A percentile compares a stretch with the other conserved stretches of the same genome.
These are phyloP conservation scores for Entomyzon cyanotis DNA, from an alignment of 2,113 vertebrate species.

Conservation along the genomic window DNA sequence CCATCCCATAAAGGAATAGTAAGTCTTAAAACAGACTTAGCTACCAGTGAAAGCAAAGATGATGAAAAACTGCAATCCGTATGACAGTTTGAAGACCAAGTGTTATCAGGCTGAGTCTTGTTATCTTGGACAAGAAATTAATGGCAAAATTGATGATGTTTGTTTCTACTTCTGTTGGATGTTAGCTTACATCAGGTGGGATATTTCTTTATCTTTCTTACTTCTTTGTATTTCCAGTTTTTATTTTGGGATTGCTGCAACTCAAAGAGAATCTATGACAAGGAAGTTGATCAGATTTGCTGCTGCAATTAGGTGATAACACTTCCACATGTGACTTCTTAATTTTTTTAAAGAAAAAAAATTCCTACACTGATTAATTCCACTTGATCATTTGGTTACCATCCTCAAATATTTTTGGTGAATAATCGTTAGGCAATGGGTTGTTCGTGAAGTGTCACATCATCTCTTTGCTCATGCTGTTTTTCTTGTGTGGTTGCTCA, in stretches of 20 bases:
- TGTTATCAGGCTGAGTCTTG: not conserved
- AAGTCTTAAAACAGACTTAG: not conserved
- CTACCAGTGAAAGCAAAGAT: not conserved
- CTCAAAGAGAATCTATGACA: accelerated
- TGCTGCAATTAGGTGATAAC: not conserved
- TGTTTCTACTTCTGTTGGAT: not conserved
- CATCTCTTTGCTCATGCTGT: not conserved
- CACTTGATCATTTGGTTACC: not conserved
- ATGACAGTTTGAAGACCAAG: not conserved
- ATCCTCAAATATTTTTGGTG: not conserved
- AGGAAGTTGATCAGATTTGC: not conserved
- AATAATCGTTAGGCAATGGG: not conserved
- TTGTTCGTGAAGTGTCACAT: not conserved
- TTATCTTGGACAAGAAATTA: not conserved
- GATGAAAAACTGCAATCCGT: not conserved
- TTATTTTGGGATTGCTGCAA: not conserved
- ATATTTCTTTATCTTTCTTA: not conserved
- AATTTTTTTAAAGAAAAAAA: not conserved
- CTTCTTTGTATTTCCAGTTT: not conserved
- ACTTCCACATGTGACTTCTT: not conserved
- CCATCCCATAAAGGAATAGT: not conserved
- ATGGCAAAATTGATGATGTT: not conserved
- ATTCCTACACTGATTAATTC: not conserved
- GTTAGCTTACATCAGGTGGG: not conserved
- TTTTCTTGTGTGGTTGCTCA: not conserved